Evolutionary conservation across 1,140 invertebrate genomes (phyloP).

Genomic region (Diorhabda elongata): DNA sequence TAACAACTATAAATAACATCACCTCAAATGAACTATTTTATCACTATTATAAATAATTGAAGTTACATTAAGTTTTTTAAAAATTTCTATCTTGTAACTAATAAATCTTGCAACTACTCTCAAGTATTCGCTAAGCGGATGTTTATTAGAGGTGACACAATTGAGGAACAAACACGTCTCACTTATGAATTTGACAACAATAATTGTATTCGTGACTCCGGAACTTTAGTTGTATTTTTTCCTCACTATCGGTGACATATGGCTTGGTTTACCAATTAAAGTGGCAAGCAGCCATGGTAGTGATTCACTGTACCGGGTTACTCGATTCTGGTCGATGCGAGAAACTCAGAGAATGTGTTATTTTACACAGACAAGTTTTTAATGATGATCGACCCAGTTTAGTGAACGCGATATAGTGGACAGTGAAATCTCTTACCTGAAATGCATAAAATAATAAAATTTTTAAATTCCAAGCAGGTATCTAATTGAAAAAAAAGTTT

Average conservation of each 20-base stretch:
- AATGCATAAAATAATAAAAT: background rate
- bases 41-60: no score
- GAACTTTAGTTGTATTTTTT: background rate
- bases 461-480: background rate
- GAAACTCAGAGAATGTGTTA: background rate
- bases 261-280: background rate
- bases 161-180: background rate
- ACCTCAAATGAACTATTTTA: no score
- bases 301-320: background rate
- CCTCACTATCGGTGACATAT: background rate
- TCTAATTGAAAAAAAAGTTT: background rate
- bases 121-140: no score
- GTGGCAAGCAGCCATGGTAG: background rate
- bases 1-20: no score
- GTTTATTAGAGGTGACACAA: no score
- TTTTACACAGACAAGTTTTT: background rate
- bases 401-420: background rate
- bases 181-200: background rate
- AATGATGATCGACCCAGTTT: background rate
- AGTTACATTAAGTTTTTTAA: no score
- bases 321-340: background rate
- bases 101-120: no score
- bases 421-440: conserved; percentile 1
- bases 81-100: no score
- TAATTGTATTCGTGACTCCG: background rate